Evolutionary conservation across 2,888 invertebrate genomes (phyloP), one percentile per base, ranked within the genome.

Genomic region (Eledone cirrhosa): DNA sequence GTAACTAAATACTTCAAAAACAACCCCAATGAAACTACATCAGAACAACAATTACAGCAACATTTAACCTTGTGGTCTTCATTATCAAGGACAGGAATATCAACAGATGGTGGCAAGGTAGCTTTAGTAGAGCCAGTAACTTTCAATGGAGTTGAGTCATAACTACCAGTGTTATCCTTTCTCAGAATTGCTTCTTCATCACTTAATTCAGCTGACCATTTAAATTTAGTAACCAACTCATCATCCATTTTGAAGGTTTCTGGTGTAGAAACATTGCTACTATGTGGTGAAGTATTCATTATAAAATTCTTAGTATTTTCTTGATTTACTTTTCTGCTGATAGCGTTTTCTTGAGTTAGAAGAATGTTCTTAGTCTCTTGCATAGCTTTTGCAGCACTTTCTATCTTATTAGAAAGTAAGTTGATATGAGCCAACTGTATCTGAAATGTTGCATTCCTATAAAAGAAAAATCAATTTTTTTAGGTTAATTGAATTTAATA

Each of bases 381-480:
- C 19, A 48, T 41, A 5, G 72, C 74, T 22, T 41, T 76, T 41
- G 75, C 53, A 27, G 78, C 47, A 48, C 80, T 80, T 53, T 78
- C 69, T 11, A 48, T n/a, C 59, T 80, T 80, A 31, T 78, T 78
- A 33, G 82, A 69, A 33, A 82, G 41, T n/a, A 53, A 78, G 47
- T 82, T 81, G 27, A 83, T 79, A 41, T 81, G 80, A 1, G 82
- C 79, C 67, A 84, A 78, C 78, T 84, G 84, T 74, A 83, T 78
- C 67, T 83, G 77, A 78, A 85, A 86, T 76, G 82, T 81, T 48
- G 82, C 81, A 65, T 83, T 82, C 86, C 86, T 86, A 79, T 7
- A 82, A 63, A 48, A 78, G 27, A 67, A 63, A 53, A 76, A 63
- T 31, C n/a, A 24, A 5, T 67, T 24, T 29, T 63, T 8, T 67